Evolutionary conservation across 2,113 vertebrate species (phyloP), one percentile per base, ranked within the genome.

Genomic region (Pseudorectes ferrugineus): DNA sequence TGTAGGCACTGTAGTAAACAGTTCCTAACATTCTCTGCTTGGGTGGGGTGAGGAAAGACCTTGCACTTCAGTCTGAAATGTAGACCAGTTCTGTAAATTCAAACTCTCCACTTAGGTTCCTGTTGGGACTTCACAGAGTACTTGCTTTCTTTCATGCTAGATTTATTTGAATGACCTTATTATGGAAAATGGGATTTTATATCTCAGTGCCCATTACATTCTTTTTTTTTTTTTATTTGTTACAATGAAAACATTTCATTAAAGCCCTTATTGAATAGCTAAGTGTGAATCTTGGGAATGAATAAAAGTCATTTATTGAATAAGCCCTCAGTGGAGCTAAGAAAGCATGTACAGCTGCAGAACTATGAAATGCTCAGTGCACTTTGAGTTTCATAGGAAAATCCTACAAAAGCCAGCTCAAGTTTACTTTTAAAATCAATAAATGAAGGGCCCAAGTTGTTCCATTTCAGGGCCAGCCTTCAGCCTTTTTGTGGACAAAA

Each of bases 131-230:
- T 96, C 92, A 94, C 83, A 93, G 85, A 84, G 52, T 80, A 73
- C 57, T 91, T 95, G 43, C 76, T 95, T 95, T 67, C 82, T 92
- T 97, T 97, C 88, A 95, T 93, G 93, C 89, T 95, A 97, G 67
- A 96, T 96, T 96, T 96, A 91, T 91, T 94, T 95, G 83, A 97
- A 83, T 95, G 92, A 93, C 92, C 93, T 96, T 93, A 94, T 96
- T 97, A 89, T 35, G 57, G 88, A 96, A 94, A 96, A 95, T 89
- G 55, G 77, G 51, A 65, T 92, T 96, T 96, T 96, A 93, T 96
- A 95, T 94, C 85, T 95, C 88, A 96, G 35, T 95, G 88, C 51
- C 90, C 75, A 91, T 92, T 96, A 89, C 36, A 51, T 58, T 86
- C 55, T 86, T 82, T 70, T 74, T 83, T 70, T 74, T 83, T 66